Base-by-base conservation (phyloP, 2,113 vertebrate species). In the Entosphenus tridentatus region DNA sequence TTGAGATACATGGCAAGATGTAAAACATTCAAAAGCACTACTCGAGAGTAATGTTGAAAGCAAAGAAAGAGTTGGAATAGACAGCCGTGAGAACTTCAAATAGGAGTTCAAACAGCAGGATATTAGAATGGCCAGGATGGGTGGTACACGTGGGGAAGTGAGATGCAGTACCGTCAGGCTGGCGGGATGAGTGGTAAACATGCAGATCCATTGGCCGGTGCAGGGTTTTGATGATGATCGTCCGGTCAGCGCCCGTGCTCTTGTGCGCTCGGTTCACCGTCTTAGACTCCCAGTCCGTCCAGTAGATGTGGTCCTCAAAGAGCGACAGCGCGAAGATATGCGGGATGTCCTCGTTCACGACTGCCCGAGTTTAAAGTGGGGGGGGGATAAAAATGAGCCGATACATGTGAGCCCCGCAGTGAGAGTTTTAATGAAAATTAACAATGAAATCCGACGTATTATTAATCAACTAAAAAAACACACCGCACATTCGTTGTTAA, bases 221-320 rank as follows among this genome's bases (percentile, higher is more conserved):
- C 93, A 91, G 96, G 57, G 92, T 96, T 81, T 89, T 91, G 73
- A 96, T 85, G 73, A 98, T 82, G 68, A 89, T 84, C 2, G 86
- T 79, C 72, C 82, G 85, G 79, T 84, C 81, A 72, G 81, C 75
- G 72, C 91, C 92, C 1, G 84, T 88, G 70, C 87, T 95, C 83
- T 96, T 98, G 80, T 95, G 91, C 72, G 83, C 90, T 72, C 93
- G 87, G 71, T 81, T 87, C 56, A 98, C 83, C 8, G 93, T 95
- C 76, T 95, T 98, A 76, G 89, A 90, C 84, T 96, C 96, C 72
- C 89, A 89, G 2, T 98, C 91, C 55, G 87, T 95, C 93, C 93
- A 98, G 75, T 98, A 98, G 77, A 98, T 78, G 79, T 91, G 93
- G 81, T 98, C 91, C 78, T 96, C 93, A 78, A 96, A 98, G 80